phyloP scores from a whole-genome alignment of 2,888 invertebrate species.

The Gerris lacustris region DNA sequence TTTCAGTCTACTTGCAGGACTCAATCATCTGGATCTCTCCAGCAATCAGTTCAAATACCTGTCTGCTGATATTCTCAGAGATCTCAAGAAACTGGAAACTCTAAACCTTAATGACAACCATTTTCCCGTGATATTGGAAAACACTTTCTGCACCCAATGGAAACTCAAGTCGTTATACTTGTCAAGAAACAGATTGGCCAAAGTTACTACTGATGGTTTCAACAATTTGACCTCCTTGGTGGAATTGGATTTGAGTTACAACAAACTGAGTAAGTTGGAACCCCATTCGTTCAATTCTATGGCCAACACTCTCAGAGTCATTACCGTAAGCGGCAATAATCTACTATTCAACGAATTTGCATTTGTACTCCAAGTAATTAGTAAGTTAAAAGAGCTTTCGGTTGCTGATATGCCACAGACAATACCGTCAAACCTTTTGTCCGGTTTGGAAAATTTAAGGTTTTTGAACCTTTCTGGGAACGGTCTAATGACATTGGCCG shows the following conservation, averaged over 20 bases:
- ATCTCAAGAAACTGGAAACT: conserved; percentile 50
- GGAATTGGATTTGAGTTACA: conserved; percentile 61
- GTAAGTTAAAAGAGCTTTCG: conserved; percentile 42
- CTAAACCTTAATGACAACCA: conserved; percentile 63
- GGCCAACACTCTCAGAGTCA: conserved; percentile 48
- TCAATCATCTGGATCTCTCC: conserved; percentile 62
- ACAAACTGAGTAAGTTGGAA: conserved; percentile 58
- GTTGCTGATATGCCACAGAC: conserved; percentile 48
- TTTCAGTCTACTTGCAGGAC: conserved; percentile 59
- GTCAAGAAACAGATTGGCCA: conserved; percentile 59
- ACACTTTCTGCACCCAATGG: conserved; percentile 49
- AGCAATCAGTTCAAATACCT: conserved; percentile 65
- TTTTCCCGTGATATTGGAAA: conserved; percentile 59
- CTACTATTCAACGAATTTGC: conserved; percentile 46
- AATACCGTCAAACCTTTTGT: conserved; percentile 48
- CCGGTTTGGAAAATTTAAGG: conserved; percentile 47
- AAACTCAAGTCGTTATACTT: conserved; percentile 45
- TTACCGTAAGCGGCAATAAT: conserved; percentile 60
- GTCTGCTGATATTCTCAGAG: conserved; percentile 57
- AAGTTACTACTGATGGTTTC: conserved; percentile 58
- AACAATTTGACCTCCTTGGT: conserved; percentile 54
- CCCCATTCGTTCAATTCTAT: conserved; percentile 48
- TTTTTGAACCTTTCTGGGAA: conserved; percentile 63
- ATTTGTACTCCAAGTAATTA: conserved; percentile 44
- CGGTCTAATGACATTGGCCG: conserved; percentile 47